These are phyloP conservation scores for Albula glossodonta DNA, from an alignment of 2,113 vertebrate species.

Conservation along the genomic window DNA sequence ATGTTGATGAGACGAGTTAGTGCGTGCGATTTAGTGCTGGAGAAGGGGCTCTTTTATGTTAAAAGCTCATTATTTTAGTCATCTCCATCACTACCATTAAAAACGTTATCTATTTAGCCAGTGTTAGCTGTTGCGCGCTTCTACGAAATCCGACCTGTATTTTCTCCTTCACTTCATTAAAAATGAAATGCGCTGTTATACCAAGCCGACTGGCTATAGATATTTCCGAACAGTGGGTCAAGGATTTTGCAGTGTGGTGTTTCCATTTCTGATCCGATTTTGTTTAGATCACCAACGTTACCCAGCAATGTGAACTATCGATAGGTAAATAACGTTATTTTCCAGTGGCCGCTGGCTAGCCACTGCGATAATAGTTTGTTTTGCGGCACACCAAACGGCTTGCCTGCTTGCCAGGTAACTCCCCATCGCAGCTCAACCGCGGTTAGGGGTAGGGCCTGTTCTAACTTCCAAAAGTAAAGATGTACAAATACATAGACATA, in stretches of 20 bases:
- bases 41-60: background rate
- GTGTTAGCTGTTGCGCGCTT: background rate
- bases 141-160: background rate
- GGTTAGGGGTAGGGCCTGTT: background rate
- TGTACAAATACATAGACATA: too few species aligned
- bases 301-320: background rate
- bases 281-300: background rate
- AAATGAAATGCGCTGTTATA: background rate
- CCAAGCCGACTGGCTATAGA: background rate
- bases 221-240: background rate
- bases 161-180: background rate
- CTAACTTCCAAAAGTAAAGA: background rate
- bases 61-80: background rate
- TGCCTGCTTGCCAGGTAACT: background rate
- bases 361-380: background rate
- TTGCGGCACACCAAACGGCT: background rate
- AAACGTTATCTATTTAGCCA: background rate
- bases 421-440: background rate
- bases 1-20: background rate
- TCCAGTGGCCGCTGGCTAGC: background rate
- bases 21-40: background rate
- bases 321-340: background rate
- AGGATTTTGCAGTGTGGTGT: background rate
- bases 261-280: background rate
- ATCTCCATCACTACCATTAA: background rate